A percentile compares a stretch with the other conserved stretches of the same genome.
phyloP scores from a whole-genome alignment of 2,113 vertebrate genomes.

The Leptodactylus fuscus region DNA sequence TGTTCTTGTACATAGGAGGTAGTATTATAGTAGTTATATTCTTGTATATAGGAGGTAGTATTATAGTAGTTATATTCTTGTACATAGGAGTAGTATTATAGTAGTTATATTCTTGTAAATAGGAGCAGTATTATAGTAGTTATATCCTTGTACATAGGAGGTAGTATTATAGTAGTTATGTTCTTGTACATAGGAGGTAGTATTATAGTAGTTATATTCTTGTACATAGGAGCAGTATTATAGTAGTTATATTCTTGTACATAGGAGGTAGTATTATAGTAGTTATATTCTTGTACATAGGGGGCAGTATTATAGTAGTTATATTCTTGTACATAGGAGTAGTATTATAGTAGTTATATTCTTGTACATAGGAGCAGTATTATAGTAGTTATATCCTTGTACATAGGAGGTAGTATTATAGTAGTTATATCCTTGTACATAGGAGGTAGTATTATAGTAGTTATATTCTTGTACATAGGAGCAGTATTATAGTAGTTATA shows the following conservation, averaged over 20 bases:
- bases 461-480: too few relatives aligned
- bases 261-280: neutral
- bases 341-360: slow-evolving; percentile 9
- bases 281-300: too few relatives aligned
- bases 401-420: too few relatives aligned
- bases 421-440: too few relatives aligned
- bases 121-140: slow-evolving; percentile 1
- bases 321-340: neutral
- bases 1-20: neutral
- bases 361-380: neutral
- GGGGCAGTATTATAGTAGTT: neutral
- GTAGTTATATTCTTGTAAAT: neutral
- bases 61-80: slow-evolving; percentile 16
- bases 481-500: too few relatives aligned
- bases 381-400: too few relatives aligned
- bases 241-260: neutral
- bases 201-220: slow-evolving; percentile 2
- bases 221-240: slow-evolving; percentile 1
- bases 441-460: too few relatives aligned
- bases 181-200: neutral
- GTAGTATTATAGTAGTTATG: neutral
- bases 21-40: slow-evolving; percentile 6
- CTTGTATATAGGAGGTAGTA: neutral
- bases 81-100: slow-evolving; percentile 4
- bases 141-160: neutral